Evolutionary conservation across 2,113 vertebrate genomes (phyloP).

Genomic region (Mormyrus iriodes): DNA sequence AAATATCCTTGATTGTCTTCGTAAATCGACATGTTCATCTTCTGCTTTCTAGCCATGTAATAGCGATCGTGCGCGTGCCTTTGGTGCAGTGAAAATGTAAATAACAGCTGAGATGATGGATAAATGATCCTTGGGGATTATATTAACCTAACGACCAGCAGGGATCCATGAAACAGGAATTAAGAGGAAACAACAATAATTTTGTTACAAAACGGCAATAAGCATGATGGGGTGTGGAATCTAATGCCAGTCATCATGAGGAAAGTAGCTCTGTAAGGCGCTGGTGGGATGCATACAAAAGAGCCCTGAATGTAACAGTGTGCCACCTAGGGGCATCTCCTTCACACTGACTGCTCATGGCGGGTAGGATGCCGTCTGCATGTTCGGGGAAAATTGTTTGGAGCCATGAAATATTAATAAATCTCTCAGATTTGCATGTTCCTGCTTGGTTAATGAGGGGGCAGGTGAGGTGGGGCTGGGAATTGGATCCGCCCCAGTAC

Average conservation of each 20-base stretch:
- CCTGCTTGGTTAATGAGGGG: slow-evolving; percentile 27
- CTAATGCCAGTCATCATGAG: neutral
- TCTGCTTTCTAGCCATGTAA: neutral
- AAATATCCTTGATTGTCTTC: neutral
- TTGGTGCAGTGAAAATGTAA: neutral
- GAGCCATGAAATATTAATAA: slow-evolving; percentile 58
- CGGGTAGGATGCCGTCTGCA: slow-evolving; percentile 34
- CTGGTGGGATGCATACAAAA: slow-evolving; percentile 28
- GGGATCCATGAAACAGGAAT: neutral
- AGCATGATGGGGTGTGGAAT: neutral
- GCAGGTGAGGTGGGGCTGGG: slow-evolving; percentile 21
- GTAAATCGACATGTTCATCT: neutral
- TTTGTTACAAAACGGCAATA: neutral
- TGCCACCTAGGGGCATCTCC: slow-evolving; percentile 39
- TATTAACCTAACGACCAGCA: neutral
- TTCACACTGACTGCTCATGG: slow-evolving; percentile 49
- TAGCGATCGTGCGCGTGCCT: neutral
- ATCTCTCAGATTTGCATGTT: slow-evolving; percentile 27
- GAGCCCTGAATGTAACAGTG: slow-evolving; percentile 34
- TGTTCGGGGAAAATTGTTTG: slow-evolving; percentile 50
- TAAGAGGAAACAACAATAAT: neutral
- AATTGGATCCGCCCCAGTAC: neutral
- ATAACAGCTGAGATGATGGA: neutral
- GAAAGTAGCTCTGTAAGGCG: slow-evolving; percentile 12
- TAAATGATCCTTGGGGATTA: neutral